Percentiles rank a stretch among this genome's conserved stretches.
Evolutionary conservation across 1,140 invertebrate species (phyloP).

Genomic region (Tribolium madens): DNA sequence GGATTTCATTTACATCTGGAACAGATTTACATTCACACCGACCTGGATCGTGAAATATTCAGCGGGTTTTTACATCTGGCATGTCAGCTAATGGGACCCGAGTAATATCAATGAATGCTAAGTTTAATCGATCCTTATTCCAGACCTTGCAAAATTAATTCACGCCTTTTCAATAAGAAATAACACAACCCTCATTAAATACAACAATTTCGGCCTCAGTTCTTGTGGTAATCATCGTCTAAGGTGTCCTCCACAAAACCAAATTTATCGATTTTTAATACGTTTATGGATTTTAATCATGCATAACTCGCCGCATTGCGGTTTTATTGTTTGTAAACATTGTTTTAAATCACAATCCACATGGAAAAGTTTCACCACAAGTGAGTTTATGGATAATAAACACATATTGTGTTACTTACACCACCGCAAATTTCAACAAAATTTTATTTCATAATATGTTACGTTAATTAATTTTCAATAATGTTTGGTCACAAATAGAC

Average conservation of each 20-base stretch:
- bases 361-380: too few relatives aligned
- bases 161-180: constrained; percentile 15
- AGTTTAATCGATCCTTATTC: constrained; percentile 50
- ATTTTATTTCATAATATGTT: not conserved
- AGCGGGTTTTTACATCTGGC: constrained; percentile 58
- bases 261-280: not conserved
- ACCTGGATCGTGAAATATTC: constrained; percentile 59
- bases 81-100: constrained; percentile 55
- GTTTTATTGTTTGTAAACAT: not conserved
- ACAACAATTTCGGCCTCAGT: constrained; percentile 4
- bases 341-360: too few relatives aligned
- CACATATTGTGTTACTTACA: too few relatives aligned
- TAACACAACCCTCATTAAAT: constrained; percentile 3
- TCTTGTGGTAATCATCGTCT: not conserved
- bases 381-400: too few relatives aligned
- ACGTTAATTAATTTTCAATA: not conserved
- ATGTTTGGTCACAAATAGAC: not conserved
- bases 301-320: not conserved
- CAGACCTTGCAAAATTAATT: constrained; percentile 13
- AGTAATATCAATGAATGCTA: constrained; percentile 58
- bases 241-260: not conserved
- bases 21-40: constrained; percentile 61
- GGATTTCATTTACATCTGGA: constrained; percentile 62
- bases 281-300: not conserved
- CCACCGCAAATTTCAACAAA: not conserved